Conservation (phyloP, 2,888 invertebrate genomes). For the Dasysyrphus tricinctus region DNA sequence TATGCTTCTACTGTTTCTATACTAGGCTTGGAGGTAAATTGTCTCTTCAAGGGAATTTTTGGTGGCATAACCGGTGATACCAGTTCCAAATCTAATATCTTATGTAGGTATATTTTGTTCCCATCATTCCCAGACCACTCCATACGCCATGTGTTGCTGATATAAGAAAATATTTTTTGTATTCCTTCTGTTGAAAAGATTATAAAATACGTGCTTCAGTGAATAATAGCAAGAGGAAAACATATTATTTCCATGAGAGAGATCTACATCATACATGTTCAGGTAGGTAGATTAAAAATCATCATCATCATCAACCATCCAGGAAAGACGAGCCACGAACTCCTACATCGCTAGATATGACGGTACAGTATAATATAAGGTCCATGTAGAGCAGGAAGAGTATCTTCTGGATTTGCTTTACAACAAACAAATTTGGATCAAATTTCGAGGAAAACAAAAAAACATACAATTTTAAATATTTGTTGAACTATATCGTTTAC, state of each 20-base stretch:
- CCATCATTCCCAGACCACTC: constrained; percentile 20
- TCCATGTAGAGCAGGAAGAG: constrained; percentile 20
- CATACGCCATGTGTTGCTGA: constrained; percentile 54
- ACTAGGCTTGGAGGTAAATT: constrained; percentile 36
- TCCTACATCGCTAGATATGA: constrained; percentile 53
- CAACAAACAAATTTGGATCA: constrained; percentile 47
- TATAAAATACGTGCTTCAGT: constrained; percentile 66
- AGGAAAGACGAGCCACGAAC: constrained; percentile 46
- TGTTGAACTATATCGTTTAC: constrained; percentile 41
- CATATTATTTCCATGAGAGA: constrained; percentile 50
- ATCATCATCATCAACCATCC: constrained; percentile 15
- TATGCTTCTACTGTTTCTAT: constrained; percentile 33
- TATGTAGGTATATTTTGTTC: constrained; percentile 45
- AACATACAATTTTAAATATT: constrained; percentile 39
- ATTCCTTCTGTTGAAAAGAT: constrained; percentile 35
- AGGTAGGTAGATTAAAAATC: constrained; percentile 57
- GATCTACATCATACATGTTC: constrained; percentile 39
- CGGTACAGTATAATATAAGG: background rate
- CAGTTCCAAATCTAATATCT: constrained; percentile 69
- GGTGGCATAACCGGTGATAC: constrained; percentile 72
- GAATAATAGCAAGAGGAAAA: constrained; percentile 67
- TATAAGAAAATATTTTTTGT: constrained; percentile 50
- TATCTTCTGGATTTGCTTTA: constrained; percentile 20
- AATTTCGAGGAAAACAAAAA: constrained; percentile 55
- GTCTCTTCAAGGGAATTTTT: constrained; percentile 57